Percentiles rank a stretch among this genome's conserved stretches.
These are phyloP conservation scores for Parochlus steinenii DNA, from an alignment of 2,888 invertebrate genomes.

Conservation along the genomic window DNA sequence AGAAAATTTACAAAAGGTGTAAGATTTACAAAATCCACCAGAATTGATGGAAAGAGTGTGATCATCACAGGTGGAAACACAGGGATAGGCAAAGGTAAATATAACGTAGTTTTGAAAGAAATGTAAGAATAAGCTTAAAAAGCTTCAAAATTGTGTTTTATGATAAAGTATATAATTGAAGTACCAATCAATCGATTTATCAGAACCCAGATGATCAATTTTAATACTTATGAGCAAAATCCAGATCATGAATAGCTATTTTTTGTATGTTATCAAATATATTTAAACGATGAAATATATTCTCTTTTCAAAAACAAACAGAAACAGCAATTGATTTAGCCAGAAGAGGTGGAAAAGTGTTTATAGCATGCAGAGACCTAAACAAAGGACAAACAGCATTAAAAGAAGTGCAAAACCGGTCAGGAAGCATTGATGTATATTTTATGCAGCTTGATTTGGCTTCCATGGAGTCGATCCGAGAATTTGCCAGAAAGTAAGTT, in stretches of 20 bases:
- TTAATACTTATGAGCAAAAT: no score
- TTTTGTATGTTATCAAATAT: no score
- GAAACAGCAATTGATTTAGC: constrained; percentile 58
- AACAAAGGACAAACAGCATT: constrained; percentile 52
- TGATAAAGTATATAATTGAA: no score
- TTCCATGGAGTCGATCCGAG: constrained; percentile 47
- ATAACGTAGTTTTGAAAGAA: no score
- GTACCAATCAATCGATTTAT: no score
- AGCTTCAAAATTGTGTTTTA: no score
- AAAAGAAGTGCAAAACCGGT: constrained; percentile 47
- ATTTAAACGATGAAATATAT: no score
- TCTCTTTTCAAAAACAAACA: no score
- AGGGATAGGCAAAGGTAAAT: constrained; percentile 69
- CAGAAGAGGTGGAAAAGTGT: constrained; percentile 55
- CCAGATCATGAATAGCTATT: no score
- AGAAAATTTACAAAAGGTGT: constrained; percentile 1
- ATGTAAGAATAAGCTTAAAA: no score
- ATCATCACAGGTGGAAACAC: constrained; percentile 71
- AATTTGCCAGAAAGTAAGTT: constrained; percentile 38
- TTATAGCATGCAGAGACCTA: constrained; percentile 75
- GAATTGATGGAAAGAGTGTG: constrained; percentile 44
- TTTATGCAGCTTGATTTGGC: constrained; percentile 62
- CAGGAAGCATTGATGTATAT: constrained; percentile 53
- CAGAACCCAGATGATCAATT: no score
- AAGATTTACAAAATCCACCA: constrained; percentile 34